phyloP scores from a whole-genome alignment of 2,113 vertebrate genomes.

The Eurystomus gularis region DNA sequence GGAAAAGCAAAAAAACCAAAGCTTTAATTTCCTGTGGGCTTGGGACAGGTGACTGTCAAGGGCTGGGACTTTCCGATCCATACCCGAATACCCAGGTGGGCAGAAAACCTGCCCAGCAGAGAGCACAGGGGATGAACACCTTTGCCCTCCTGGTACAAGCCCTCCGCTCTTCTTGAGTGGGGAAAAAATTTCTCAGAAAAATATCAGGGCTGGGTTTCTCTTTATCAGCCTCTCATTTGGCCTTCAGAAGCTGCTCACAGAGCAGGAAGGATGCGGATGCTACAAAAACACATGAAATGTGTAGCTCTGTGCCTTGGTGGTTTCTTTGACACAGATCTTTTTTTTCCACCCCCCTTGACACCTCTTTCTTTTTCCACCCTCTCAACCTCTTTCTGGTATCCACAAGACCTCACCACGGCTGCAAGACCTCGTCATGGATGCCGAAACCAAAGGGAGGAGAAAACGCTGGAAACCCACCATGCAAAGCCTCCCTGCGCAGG shows the following conservation, averaged over 20 bases:
- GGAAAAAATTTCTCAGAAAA: not conserved
- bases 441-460: not conserved
- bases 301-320: not conserved
- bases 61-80: too few relatives aligned
- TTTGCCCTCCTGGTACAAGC: not conserved
- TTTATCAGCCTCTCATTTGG: not conserved
- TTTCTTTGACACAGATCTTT: not conserved
- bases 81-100: rapidly evolving
- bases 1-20: not conserved
- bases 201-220: not conserved
- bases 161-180: rapidly evolving
- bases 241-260: rapidly evolving
- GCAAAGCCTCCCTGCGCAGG: rapidly evolving
- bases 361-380: not conserved
- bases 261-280: not conserved
- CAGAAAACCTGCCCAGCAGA: rapidly evolving
- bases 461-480: rapidly evolving
- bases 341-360: too few relatives aligned
- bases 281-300: rapidly evolving
- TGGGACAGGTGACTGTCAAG: not conserved
- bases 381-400: not conserved
- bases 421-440: rapidly evolving
- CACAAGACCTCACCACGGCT: too few relatives aligned
- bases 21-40: not conserved
- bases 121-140: rapidly evolving